Percentiles rank a stretch among this genome's conserved stretches.
Conservation (phyloP, 2,888 invertebrate genomes). For the Lasioglossum zephyrum region DNA sequence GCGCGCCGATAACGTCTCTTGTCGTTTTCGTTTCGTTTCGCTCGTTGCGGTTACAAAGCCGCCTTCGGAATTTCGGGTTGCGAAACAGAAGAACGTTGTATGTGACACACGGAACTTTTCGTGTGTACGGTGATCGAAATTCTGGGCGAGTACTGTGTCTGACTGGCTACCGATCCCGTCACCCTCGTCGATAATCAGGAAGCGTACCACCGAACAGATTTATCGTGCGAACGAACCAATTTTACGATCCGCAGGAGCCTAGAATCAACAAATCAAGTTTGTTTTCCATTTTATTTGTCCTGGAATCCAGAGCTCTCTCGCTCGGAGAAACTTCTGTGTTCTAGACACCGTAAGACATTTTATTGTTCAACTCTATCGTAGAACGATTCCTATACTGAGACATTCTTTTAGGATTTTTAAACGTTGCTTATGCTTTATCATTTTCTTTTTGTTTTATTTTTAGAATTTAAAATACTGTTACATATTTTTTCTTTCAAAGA, state of each 20-base stretch:
- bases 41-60: conserved; percentile 52
- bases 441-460: not conserved
- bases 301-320: not conserved
- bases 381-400: not conserved
- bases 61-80: conserved; percentile 51
- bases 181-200: conserved; percentile 21
- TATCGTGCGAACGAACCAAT: not conserved
- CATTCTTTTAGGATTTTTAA: not conserved
- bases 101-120: conserved; percentile 26
- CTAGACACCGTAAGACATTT: not conserved
- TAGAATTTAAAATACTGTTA: not conserved
- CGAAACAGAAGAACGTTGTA: conserved; percentile 42
- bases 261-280: not conserved
- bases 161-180: conserved; percentile 7
- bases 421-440: not conserved
- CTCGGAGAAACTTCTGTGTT: not conserved
- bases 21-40: conserved; percentile 81
- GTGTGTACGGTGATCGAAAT: conserved; percentile 13
- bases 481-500: not conserved
- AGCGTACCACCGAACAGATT: conserved; percentile 16
- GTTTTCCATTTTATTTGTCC: not conserved
- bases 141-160: not conserved
- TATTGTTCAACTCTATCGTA: not conserved
- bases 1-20: conserved; percentile 69
- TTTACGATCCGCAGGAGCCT: not conserved